Percentiles rank a stretch among this genome's conserved stretches.
Evolutionary conservation across 2,113 vertebrate species (phyloP).

Genomic region (Myodes glareolus): DNA sequence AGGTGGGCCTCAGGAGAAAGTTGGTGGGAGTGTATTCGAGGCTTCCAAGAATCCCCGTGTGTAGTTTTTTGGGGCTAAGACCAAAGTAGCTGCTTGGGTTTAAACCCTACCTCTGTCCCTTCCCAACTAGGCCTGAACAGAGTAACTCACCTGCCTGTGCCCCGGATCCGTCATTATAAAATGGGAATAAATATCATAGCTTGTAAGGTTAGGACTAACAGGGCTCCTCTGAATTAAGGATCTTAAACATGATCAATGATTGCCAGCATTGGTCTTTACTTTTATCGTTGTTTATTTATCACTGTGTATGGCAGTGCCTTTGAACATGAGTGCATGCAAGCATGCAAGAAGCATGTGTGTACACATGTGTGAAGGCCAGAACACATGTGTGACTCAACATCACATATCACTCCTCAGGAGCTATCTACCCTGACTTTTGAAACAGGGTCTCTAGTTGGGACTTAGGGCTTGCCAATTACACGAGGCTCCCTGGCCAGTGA

Average conservation of each 20-base stretch:
- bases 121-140: neutral
- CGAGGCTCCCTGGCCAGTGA: neutral
- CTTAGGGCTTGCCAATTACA: neutral
- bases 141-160: neutral
- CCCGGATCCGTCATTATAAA: neutral
- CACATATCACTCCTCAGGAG: neutral
- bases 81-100: neutral
- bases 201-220: neutral
- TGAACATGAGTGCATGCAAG: neutral
- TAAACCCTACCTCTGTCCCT: neutral
- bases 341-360: neutral
- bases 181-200: neutral
- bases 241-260: neutral
- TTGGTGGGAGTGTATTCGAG: neutral
- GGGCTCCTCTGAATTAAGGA: neutral
- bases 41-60: neutral
- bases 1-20: neutral
- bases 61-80: neutral
- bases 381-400: neutral
- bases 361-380: neutral
- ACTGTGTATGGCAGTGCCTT: neutral
- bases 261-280: neutral
- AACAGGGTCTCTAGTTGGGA: neutral
- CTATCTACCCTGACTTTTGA: neutral
- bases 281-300: neutral